Evolutionary conservation across 2,113 vertebrate species (phyloP).

Genomic region (Pipa parva): DNA sequence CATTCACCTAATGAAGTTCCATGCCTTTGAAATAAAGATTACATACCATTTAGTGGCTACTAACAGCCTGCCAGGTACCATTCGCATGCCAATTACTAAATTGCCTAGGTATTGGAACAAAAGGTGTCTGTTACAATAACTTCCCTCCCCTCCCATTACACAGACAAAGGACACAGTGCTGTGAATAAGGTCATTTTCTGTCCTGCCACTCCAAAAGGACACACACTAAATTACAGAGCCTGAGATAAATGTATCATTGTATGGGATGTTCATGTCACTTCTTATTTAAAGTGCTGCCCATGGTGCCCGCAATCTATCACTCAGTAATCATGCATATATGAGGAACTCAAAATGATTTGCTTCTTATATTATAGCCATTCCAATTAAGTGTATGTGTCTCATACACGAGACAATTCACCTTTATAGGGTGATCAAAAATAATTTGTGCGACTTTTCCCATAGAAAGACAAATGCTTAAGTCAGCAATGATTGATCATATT

Average conservation of each 20-base stretch:
- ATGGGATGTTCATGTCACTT: background rate
- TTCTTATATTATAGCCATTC: background rate
- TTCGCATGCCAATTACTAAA: slow-evolving; percentile 21
- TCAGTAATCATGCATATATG: background rate
- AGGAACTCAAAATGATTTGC: background rate
- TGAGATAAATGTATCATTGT: background rate
- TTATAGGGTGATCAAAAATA: too few species aligned
- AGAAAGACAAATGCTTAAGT: too few species aligned
- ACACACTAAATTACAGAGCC: background rate
- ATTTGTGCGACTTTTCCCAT: too few species aligned
- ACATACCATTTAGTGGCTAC: slow-evolving; percentile 7
- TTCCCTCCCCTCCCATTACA: slow-evolving; percentile 12
- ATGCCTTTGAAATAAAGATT: slow-evolving; percentile 14
- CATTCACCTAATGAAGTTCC: background rate
- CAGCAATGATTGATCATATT: too few species aligned
- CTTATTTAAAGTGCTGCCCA: background rate
- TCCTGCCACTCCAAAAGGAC: background rate
- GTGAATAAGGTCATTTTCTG: slow-evolving; percentile 9
- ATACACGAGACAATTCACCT: too few species aligned
- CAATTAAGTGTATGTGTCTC: background rate
- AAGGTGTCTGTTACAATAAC: background rate
- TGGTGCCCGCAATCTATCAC: background rate
- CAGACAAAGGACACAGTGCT: background rate
- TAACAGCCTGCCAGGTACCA: slow-evolving; percentile 12
- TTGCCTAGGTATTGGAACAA: slow-evolving; percentile 3